Evolutionary conservation across 2,888 invertebrate genomes (phyloP).

Genomic region (Meghimatium bilineatum): DNA sequence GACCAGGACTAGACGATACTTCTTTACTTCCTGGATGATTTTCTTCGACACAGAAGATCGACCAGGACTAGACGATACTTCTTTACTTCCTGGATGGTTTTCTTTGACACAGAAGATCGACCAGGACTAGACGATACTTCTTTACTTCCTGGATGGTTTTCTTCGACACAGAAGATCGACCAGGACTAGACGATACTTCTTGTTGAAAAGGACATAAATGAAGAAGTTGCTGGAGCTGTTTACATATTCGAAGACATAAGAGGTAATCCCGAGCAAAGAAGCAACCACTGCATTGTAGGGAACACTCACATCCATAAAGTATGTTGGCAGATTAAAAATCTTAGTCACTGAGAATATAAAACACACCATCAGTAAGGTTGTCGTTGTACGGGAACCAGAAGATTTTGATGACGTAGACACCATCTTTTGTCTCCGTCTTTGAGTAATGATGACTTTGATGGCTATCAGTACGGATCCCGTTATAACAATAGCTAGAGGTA

Average conservation of each 20-base stretch:
- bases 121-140: too few relatives aligned
- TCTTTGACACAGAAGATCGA: too few relatives aligned
- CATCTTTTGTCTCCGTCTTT: conserved; percentile 10
- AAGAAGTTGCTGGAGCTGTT: conserved; percentile 27
- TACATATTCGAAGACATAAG: neutral
- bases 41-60: too few relatives aligned
- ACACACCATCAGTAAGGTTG: conserved; percentile 12
- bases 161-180: neutral
- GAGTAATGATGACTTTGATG: neutral
- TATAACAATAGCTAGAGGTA: neutral
- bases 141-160: neutral
- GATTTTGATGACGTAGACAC: conserved; percentile 2
- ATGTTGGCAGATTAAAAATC: neutral
- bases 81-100: too few relatives aligned
- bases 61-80: too few relatives aligned
- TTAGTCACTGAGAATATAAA: neutral
- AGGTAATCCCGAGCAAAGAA: neutral
- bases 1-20: too few relatives aligned
- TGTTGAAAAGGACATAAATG: conserved; percentile 19
- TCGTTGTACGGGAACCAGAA: conserved; percentile 4
- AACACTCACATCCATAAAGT: neutral
- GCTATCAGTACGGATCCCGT: conserved; percentile 7
- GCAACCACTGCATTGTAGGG: neutral
- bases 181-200: neutral
- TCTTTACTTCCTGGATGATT: too few relatives aligned